Evolutionary conservation across 2,797 vertebrate genomes (phyloP).

Genomic region (Urophycis tenuis): DNA sequence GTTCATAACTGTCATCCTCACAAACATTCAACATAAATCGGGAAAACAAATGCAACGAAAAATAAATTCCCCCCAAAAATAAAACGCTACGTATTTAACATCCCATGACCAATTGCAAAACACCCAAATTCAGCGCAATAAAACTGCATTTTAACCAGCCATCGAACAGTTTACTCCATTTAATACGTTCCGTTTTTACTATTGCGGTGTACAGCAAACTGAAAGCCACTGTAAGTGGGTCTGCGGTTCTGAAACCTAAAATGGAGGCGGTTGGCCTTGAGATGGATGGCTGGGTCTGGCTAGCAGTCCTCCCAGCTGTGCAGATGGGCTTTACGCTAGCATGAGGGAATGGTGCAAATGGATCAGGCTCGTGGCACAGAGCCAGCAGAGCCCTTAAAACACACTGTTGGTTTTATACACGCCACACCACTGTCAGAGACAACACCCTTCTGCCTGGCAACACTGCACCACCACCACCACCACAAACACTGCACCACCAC

Average conservation of each 20-base stretch:
- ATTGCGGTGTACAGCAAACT: not conserved
- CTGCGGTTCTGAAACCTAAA: slow-evolving; percentile 56
- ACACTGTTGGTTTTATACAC: slow-evolving; percentile 59
- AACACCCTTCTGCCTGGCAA: slow-evolving; percentile 26
- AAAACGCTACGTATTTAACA: not conserved
- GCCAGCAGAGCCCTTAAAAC: slow-evolving; percentile 66
- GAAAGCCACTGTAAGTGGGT: not conserved
- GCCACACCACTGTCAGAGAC: slow-evolving; percentile 53
- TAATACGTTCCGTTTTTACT: not conserved
- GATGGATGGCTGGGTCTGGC: slow-evolving; percentile 36
- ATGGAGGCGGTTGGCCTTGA: slow-evolving; percentile 69
- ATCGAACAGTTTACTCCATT: not conserved
- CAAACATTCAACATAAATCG: not conserved
- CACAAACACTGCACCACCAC: slow-evolving; percentile 40
- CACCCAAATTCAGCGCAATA: not conserved
- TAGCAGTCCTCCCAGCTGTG: slow-evolving; percentile 63
- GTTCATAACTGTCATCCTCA: not conserved
- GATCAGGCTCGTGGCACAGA: slow-evolving; percentile 57
- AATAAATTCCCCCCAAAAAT: not conserved
- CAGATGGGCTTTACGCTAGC: slow-evolving; percentile 49
- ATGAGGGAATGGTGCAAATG: slow-evolving; percentile 34
- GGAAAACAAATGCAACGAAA: not conserved
- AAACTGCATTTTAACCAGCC: not conserved
- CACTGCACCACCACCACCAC: slow-evolving; percentile 41
- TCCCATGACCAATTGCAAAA: not conserved